Evolutionary conservation across 2,113 vertebrate species (phyloP).

Genomic region (Fregata magnificens): DNA sequence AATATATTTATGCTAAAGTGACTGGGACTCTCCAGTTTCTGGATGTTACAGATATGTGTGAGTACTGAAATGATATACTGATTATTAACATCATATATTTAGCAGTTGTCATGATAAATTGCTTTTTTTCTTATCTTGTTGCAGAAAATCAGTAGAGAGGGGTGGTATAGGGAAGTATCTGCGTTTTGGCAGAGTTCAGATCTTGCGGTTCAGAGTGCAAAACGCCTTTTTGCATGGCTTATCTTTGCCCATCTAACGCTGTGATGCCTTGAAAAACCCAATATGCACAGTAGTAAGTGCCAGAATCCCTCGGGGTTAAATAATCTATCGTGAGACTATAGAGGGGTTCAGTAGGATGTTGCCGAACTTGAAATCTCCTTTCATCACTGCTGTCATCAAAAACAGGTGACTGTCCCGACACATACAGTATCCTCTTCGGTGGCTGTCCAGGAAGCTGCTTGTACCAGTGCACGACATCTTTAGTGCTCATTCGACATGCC

Average conservation of each 20-base stretch:
- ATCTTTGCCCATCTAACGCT: not conserved
- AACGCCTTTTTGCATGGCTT: not conserved
- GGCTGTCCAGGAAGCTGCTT: not conserved
- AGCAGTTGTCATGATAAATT: not conserved
- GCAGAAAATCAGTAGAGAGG: not conserved
- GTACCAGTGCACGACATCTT: rapidly evolving
- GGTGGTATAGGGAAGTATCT: not conserved
- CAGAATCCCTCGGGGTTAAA: not conserved
- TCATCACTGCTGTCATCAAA: rapidly evolving
- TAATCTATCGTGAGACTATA: rapidly evolving
- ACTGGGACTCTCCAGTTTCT: not conserved
- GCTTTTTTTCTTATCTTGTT: not conserved
- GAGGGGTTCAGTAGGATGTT: rapidly evolving
- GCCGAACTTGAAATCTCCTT: rapidly evolving
- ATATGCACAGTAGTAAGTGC: not conserved
- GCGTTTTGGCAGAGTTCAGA: not conserved
- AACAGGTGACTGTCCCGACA: rapidly evolving
- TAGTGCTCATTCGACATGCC: rapidly evolving
- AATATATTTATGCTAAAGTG: not conserved
- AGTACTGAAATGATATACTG: not conserved
- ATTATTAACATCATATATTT: not conserved
- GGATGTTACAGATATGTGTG: not conserved
- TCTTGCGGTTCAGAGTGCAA: not conserved
- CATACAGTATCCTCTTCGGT: rapidly evolving
- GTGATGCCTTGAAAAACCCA: not conserved